Conservation (phyloP, 2,888 invertebrate genomes). For the Caenorhabditis japonica region DNA sequence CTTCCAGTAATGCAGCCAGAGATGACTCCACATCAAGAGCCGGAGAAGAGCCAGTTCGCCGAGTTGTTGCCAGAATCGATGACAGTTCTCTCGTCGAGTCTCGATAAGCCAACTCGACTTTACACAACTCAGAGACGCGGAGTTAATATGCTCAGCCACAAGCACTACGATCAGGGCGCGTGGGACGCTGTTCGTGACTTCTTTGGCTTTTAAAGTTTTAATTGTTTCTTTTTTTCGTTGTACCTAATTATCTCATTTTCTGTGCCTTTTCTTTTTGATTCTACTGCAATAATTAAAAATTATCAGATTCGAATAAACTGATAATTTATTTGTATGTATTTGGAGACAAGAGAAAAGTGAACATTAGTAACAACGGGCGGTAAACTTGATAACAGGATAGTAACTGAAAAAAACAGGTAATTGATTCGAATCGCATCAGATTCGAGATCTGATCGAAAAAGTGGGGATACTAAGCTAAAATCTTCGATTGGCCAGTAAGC, state of each 20-base stretch:
- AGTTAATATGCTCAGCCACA: conserved; percentile 50
- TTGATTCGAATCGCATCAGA: too few species aligned
- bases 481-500: too few species aligned
- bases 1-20: conserved; percentile 29
- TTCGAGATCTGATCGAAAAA: too few species aligned
- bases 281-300: too few species aligned
- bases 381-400: too few species aligned
- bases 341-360: too few species aligned
- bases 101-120: conserved; percentile 51
- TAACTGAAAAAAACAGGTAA: not conserved
- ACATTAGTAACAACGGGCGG: too few species aligned
- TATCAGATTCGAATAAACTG: too few species aligned
- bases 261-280: too few species aligned
- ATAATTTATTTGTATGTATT: too few species aligned
- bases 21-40: conserved; percentile 45
- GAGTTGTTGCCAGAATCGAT: conserved; percentile 45
- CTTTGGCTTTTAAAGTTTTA: conserved; percentile 33
- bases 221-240: not conserved
- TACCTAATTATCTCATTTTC: not conserved
- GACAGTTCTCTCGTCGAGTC: conserved; percentile 44
- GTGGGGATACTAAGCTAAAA: too few species aligned
- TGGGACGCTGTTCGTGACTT: conserved; percentile 54
- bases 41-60: conserved; percentile 43
- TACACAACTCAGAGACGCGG: conserved; percentile 47
- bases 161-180: conserved; percentile 49